phyloP scores from a whole-genome alignment of 64 coral and sea anemone species.

The Montipora efflorescens region DNA sequence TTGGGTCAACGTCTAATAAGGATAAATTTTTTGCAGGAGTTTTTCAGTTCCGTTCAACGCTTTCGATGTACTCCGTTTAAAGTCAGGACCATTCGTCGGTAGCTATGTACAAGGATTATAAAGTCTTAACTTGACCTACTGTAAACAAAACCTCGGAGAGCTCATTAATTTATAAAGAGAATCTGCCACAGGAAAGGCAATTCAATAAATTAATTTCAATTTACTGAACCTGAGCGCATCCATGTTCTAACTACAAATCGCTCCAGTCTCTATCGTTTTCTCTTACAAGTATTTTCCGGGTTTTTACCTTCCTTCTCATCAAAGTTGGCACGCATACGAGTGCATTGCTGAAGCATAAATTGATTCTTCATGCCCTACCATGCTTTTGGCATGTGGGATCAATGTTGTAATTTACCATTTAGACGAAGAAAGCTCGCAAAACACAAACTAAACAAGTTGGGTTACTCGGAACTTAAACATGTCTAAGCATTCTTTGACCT shows the following conservation, averaged over 20 bases:
- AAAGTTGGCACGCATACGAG: slow-evolving; percentile 41
- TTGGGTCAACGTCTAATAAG: neutral
- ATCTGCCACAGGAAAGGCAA: slow-evolving; percentile 23
- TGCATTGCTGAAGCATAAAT: slow-evolving; percentile 36
- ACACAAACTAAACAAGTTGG: neutral
- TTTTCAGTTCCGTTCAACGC: neutral
- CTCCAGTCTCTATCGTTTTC: neutral
- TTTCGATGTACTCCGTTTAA: neutral
- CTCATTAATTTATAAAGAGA: slow-evolving; percentile 55
- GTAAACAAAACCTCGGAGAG: slow-evolving; percentile 29
- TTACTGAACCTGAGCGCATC: neutral
- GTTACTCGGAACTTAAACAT: neutral
- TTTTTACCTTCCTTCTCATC: neutral
- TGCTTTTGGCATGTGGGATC: slow-evolving; percentile 54
- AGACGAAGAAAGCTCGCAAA: neutral
- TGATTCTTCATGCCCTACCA: slow-evolving; percentile 17
- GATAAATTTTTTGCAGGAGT: neutral
- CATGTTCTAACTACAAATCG: neutral
- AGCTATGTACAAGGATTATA: slow-evolving; percentile 24
- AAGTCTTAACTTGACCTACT: neutral
- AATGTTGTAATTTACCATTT: slow-evolving; percentile 47
- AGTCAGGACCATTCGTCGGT: neutral
- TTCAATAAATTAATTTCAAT: slow-evolving; percentile 50
- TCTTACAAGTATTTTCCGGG: neutral
- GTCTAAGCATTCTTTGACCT: neutral